A percentile compares a stretch with the other conserved stretches of the same genome.
Evolutionary conservation across 2,113 vertebrate genomes (phyloP).

Genomic region (Numida meleagris): DNA sequence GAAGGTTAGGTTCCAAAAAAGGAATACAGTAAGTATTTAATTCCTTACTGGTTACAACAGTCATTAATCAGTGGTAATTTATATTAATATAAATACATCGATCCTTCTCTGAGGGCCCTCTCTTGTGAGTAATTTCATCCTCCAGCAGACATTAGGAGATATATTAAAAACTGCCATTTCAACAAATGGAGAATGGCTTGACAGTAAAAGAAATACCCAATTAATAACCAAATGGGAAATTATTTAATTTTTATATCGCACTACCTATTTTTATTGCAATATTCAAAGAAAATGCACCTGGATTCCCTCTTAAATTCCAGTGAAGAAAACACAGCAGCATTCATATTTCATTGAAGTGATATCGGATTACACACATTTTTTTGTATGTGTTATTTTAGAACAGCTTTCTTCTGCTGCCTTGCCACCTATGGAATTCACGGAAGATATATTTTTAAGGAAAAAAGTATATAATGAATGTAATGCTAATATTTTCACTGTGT

Average conservation of each 20-base stretch:
- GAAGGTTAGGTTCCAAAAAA: slow-evolving; percentile 24
- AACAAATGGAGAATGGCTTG: slow-evolving; percentile 60
- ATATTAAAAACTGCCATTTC: slow-evolving; percentile 61
- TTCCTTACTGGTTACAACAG: slow-evolving; percentile 23
- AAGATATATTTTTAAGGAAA: not conserved
- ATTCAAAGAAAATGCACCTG: not conserved
- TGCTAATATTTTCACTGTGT: not conserved
- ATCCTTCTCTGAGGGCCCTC: slow-evolving; percentile 60
- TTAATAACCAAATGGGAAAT: slow-evolving; percentile 67
- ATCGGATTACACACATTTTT: not conserved
- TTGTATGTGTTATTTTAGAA: not conserved
- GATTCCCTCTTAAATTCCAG: not conserved
- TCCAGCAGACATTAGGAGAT: slow-evolving; percentile 65
- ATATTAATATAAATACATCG: slow-evolving; percentile 71
- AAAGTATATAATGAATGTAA: not conserved
- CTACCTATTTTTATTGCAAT: slow-evolving; percentile 13
- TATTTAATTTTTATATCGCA: slow-evolving; percentile 41
- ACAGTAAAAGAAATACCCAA: slow-evolving; percentile 57
- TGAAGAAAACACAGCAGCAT: not conserved
- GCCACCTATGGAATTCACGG: fast-evolving
- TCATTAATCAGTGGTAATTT: slow-evolving; percentile 73
- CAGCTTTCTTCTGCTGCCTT: not conserved
- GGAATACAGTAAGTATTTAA: slow-evolving; percentile 30
- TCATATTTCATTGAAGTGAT: not conserved
- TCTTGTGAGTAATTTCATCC: slow-evolving; percentile 67